These are phyloP conservation scores for Ochropacha duplaris DNA, from an alignment of 2,888 invertebrate genomes.

Conservation along the genomic window DNA sequence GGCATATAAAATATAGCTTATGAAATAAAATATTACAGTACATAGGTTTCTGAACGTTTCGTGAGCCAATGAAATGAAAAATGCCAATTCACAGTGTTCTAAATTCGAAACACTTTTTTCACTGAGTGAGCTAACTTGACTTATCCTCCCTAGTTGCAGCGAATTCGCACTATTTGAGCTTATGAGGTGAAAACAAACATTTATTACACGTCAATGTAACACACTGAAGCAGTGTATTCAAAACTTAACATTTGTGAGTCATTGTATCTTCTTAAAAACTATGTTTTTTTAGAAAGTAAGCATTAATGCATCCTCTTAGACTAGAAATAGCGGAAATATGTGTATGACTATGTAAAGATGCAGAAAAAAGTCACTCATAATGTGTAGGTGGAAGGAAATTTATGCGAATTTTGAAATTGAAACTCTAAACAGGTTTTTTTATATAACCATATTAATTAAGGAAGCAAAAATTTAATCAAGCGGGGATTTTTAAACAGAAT, in stretches of 20 bases:
- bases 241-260: not conserved
- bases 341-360: not conserved
- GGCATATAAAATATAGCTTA: too few relatives aligned
- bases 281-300: conserved; percentile 3
- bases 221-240: not conserved
- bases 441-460: not conserved
- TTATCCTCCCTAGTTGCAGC: too few relatives aligned
- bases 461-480: not conserved
- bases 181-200: too few relatives aligned
- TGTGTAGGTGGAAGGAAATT: not conserved
- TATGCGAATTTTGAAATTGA: not conserved
- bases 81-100: too few relatives aligned
- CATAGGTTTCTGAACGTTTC: too few relatives aligned
- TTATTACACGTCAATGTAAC: not conserved
- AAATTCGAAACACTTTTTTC: too few relatives aligned
- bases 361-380: not conserved
- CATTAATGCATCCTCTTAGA: not conserved
- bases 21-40: too few relatives aligned
- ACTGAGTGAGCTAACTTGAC: too few relatives aligned
- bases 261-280: not conserved
- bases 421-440: not conserved
- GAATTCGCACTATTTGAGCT: too few relatives aligned
- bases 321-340: not conserved
- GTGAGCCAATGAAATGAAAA: too few relatives aligned
- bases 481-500: not conserved